Conservation (phyloP, 2,888 invertebrate genomes). For the Drosophila neonasuta region DNA sequence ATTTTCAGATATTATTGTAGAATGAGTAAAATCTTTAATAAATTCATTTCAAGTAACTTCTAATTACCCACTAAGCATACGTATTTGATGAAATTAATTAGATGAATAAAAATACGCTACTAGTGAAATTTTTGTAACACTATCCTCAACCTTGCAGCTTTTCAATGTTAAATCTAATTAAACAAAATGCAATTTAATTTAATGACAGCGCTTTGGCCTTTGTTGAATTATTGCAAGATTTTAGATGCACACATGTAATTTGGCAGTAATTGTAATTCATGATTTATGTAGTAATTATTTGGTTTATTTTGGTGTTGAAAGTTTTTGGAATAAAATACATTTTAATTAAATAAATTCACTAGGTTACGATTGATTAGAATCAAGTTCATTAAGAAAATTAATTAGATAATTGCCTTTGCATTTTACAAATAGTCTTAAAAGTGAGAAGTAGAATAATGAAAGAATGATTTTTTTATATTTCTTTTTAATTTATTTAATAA, state of each 20-base stretch:
- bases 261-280: neutral
- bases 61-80: neutral
- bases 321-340: too few relatives aligned
- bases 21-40: neutral
- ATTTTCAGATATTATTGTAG: neutral
- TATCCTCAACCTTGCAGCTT: neutral
- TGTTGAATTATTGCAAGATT: neutral
- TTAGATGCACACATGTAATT: neutral
- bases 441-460: neutral
- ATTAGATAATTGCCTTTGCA: too few relatives aligned
- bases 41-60: neutral
- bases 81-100: neutral
- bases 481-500: too few relatives aligned
- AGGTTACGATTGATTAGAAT: too few relatives aligned
- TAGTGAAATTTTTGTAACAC: neutral
- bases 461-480: too few relatives aligned
- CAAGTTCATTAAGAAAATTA: too few relatives aligned
- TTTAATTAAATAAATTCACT: too few relatives aligned
- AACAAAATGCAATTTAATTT: neutral
- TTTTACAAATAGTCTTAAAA: too few relatives aligned
- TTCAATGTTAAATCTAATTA: neutral
- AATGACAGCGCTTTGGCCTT: neutral
- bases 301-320: neutral
- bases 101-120: neutral
- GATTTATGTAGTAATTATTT: neutral